Conservation (phyloP, 2,113 vertebrate species). For the Cyrtonyx montezumae region DNA sequence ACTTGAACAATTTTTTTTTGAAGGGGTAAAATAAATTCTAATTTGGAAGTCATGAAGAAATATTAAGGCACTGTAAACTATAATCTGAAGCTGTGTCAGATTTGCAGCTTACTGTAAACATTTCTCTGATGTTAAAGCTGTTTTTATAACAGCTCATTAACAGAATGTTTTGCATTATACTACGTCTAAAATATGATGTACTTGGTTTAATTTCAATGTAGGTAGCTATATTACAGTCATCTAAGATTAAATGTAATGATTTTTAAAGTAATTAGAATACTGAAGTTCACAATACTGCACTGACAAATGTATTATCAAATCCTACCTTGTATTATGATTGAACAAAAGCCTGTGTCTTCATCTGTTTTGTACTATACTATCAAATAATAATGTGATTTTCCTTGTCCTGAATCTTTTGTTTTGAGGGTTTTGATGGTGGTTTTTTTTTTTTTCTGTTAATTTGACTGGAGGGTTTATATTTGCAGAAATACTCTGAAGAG, state of each 20-base stretch:
- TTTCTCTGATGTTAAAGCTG: background rate
- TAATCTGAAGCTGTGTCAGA: background rate
- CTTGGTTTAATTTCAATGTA: background rate
- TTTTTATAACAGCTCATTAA: background rate
- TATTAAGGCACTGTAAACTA: background rate
- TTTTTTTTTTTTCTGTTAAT: background rate
- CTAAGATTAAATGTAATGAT: background rate
- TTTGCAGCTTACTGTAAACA: background rate
- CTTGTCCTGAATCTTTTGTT: background rate
- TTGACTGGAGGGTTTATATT: background rate
- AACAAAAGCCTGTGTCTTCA: background rate
- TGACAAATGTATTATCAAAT: background rate
- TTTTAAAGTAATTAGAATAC: background rate
- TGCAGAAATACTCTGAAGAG: constrained; percentile 45
- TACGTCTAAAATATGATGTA: background rate
- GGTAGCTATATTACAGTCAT: background rate
- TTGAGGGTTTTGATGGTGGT: background rate
- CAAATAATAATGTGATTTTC: background rate
- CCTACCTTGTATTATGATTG: background rate
- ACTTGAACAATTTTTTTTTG: background rate
- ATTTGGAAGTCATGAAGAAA: background rate
- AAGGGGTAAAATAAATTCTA: background rate
- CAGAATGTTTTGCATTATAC: background rate
- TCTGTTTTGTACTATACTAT: background rate
- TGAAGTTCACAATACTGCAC: background rate